Evolutionary conservation across 2,888 invertebrate species (phyloP), one percentile per base, ranked within the genome.

Genomic region (Ditula angustiorana): DNA sequence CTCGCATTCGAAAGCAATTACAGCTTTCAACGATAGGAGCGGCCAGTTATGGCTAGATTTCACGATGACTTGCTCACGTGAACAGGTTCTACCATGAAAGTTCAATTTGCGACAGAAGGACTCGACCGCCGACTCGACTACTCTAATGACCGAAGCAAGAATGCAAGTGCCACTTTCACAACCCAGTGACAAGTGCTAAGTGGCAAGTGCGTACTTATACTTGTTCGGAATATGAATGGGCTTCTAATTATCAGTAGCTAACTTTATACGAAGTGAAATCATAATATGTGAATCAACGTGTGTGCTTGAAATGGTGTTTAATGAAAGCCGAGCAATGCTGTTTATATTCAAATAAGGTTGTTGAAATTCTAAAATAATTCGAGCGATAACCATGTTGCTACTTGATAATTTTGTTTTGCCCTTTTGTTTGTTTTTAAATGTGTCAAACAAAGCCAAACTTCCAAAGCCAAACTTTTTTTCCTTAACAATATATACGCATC

Each of bases 101-200:
- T 77, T 78, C 74, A 75, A 60, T 52, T 66, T 52, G 68, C 66
- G 69, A 67, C 62, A 73, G 69, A 78, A 78, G 75, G 79, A 74
- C 76, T 71, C 69, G 70, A 69, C 66, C 63, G 76, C 74, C 80
- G 78, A 61, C 24, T 62, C 80, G 78, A 61, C 53, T 62, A 63
- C 62, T 83, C 79, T 85, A 83, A 83, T 83, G 82, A 81, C 86
- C 83, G 75, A 79, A 80, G 70, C 74, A 76, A 82, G 87, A 83
- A 84, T 82, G 81, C 72, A 75, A 74, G 80, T 78, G 76, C 84
- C 74, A 86, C 89, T 90, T 90, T 89, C 88, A 65, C 82, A 79
- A 75, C 81, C 80, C 70, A 73, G 67, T 70, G 70, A 63, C 63
- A 64, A 75, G 72, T 73, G 70, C 66, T 71, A 75, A 75, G 70